Base-by-base conservation (phyloP, 1,140 invertebrate species). In the Pseudobourletiella spinata region DNA sequence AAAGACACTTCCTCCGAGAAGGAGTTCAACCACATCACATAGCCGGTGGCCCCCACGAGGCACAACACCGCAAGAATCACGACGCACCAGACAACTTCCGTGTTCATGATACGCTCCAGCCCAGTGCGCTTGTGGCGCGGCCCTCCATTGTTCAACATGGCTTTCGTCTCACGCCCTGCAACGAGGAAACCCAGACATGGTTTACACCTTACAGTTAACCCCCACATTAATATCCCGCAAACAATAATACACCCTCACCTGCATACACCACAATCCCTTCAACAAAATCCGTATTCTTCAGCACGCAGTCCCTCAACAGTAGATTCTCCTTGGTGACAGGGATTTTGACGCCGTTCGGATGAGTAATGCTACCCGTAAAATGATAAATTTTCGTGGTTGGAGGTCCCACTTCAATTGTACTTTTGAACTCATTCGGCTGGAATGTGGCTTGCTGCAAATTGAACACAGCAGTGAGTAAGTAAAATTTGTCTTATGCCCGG, bases 191-290 rank as follows among this genome's bases (percentile, higher is more conserved):
- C n/a, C n/a, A n/a, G n/a, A n/a, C n/a, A n/a, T n/a, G n/a, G n/a
- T n/a, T n/a, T n/a, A n/a, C n/a, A n/a, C n/a, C n/a, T n/a, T n/a
- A n/a, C n/a, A n/a, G n/a, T n/a, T n/a, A n/a, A n/a, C n/a, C n/a
- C n/a, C n/a, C n/a, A n/a, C n/a, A n/a, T n/a, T n/a, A n/a, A n/a
- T n/a, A n/a, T n/a, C n/a, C n/a, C n/a, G n/a, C n/a, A n/a, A n/a
- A n/a, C n/a, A n/a, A n/a, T n/a, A n/a, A n/a, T 30, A 26, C 42
- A 59, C n/a, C 58, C 67, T 76, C 75, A 86, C 86, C 92, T 61
- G 95, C 91, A 81, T 98, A 98, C 28, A 99, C 87, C 39, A 98
- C 93, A 70, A 99, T 88, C 59, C 95, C 95, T 75, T 98, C 95
- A 39, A 97, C 83, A 75, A 85, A 97, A 71, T 90, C 86, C 1